Evolutionary conservation across 1,140 invertebrate genomes (phyloP).

Genomic region (Ruditapes philippinarum): DNA sequence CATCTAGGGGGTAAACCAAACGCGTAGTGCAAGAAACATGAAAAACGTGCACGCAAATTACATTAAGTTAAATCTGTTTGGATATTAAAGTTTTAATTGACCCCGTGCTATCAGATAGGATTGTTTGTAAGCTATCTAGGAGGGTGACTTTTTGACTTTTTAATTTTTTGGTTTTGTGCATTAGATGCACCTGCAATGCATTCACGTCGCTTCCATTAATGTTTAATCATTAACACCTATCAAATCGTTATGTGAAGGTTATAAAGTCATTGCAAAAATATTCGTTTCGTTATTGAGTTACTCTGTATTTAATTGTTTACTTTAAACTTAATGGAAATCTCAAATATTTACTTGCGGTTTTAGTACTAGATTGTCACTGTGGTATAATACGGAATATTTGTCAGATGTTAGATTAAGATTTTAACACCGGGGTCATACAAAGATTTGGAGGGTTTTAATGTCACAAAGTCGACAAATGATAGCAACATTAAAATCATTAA

Average conservation of each 20-base stretch:
- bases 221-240: background rate
- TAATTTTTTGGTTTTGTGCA: background rate
- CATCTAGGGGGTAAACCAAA: background rate
- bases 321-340: slow-evolving; percentile 16
- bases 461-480: background rate
- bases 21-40: background rate
- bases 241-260: background rate
- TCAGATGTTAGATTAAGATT: slow-evolving; percentile 30
- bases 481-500: background rate
- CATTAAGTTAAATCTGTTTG: background rate
- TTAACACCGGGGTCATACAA: background rate
- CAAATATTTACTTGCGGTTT: slow-evolving; percentile 43
- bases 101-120: background rate
- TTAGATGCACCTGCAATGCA: background rate
- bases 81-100: background rate
- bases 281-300: background rate
- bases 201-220: background rate
- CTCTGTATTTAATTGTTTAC: slow-evolving; percentile 10
- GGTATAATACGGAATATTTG: background rate
- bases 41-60: background rate
- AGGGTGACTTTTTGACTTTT: background rate
- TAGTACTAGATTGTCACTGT: background rate
- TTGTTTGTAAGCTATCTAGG: background rate
- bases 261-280: background rate
- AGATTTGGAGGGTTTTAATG: background rate